These are phyloP conservation scores for Hyphantria cunea DNA, from an alignment of 1,140 invertebrate species.

Conservation along the genomic window DNA sequence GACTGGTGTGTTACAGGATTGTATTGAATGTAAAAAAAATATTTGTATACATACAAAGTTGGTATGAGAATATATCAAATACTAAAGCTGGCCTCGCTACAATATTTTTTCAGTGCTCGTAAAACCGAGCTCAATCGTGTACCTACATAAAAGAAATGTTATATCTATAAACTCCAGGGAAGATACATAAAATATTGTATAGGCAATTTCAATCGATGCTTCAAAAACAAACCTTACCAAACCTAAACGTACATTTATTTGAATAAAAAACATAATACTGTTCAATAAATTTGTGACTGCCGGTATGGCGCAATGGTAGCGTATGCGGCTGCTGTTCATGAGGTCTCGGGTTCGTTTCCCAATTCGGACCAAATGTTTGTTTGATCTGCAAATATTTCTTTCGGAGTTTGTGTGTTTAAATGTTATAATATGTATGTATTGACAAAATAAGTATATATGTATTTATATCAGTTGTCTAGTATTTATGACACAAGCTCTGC, in stretches of 20 bases:
- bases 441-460: too few species aligned
- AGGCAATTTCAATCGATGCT: background rate
- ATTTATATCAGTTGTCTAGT: too few species aligned
- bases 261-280: too few species aligned
- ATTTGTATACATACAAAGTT: constrained; percentile 5
- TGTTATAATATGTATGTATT: too few species aligned
- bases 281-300: too few species aligned
- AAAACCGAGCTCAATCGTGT: constrained; percentile 3
- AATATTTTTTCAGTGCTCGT: constrained; percentile 14
- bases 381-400: too few species aligned
- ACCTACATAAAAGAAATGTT: background rate
- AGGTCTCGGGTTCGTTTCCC: too few species aligned
- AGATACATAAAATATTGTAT: background rate
- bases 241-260: background rate
- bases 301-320: too few species aligned
- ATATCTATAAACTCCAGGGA: background rate
- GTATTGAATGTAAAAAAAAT: constrained; percentile 23
- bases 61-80: constrained; percentile 16
- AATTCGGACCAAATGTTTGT: too few species aligned
- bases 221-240: background rate
- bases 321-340: too few species aligned
- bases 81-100: constrained; percentile 7
- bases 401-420: too few species aligned
- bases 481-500: too few species aligned
- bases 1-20: background rate